Conservation (phyloP, 2,888 invertebrate species). For the Drosophila dives region DNA sequence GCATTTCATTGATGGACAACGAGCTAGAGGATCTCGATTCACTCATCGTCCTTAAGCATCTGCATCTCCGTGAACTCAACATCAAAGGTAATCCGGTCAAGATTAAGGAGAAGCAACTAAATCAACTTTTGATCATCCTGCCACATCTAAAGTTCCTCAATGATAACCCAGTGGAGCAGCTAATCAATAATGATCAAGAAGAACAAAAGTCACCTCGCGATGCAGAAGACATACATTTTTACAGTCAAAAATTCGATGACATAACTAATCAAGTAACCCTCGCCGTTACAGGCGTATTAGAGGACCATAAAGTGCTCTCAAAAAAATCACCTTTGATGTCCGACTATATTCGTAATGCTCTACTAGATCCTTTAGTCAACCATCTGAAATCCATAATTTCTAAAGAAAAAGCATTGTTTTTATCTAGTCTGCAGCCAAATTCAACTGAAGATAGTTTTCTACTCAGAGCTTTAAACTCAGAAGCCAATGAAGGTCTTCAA, state of each 20-base stretch:
- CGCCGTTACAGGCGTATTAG: neutral
- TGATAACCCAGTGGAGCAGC: neutral
- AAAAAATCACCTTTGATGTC: neutral
- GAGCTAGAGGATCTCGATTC: neutral
- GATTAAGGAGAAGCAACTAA: neutral
- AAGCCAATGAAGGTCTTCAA: neutral
- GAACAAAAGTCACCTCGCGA: neutral
- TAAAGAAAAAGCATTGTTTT: neutral
- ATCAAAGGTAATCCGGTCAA: neutral
- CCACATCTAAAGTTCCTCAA: neutral
- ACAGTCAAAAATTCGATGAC: neutral
- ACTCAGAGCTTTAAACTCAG: neutral
- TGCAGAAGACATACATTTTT: neutral
- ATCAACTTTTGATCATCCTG: neutral
- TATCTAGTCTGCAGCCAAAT: neutral
- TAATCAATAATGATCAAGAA: neutral
- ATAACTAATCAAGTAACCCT: neutral
- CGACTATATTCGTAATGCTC: neutral
- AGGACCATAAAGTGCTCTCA: neutral
- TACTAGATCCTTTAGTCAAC: neutral
- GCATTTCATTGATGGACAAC: slow-evolving; percentile 4
- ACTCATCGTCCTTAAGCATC: neutral
- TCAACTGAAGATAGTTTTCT: neutral
- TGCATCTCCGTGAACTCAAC: neutral
- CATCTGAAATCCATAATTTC: neutral